These are phyloP conservation scores for Nephotettix cincticeps DNA, from an alignment of 1,140 invertebrate genomes.

Conservation along the genomic window DNA sequence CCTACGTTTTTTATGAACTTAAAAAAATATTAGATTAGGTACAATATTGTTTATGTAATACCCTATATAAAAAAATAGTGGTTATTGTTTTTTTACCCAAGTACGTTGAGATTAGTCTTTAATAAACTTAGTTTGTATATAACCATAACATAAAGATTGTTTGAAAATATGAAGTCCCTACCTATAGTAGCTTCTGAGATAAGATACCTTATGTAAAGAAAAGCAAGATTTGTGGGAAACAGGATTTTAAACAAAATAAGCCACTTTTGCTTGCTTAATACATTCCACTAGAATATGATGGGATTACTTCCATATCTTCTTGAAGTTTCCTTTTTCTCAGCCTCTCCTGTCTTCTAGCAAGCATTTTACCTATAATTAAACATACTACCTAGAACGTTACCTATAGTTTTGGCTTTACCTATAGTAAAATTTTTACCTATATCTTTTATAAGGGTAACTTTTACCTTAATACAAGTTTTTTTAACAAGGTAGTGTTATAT, in stretches of 20 bases:
- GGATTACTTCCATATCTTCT: constrained; percentile 4
- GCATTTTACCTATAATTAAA: no score
- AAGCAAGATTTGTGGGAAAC: constrained; percentile 23
- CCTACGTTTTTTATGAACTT: background rate
- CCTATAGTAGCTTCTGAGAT: constrained; percentile 21
- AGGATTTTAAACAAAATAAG: background rate
- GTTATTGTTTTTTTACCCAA: background rate
- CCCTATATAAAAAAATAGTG: background rate
- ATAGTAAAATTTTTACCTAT: no score
- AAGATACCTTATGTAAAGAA: constrained; percentile 17
- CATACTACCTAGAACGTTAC: no score
- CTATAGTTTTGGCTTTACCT: no score
- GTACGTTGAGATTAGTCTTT: background rate
- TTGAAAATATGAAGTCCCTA: background rate
- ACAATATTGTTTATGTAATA: background rate
- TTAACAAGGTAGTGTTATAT: no score
- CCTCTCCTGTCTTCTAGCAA: constrained; percentile 24
- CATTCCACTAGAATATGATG: constrained; percentile 26
- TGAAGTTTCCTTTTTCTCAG: constrained; percentile 23
- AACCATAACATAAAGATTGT: background rate
- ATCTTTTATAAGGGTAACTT: background rate
- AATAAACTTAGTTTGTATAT: background rate
- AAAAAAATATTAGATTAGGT: background rate
- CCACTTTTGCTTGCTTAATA: background rate
- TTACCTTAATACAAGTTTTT: no score